Percentiles rank a stretch among this genome's conserved stretches.
Evolutionary conservation across 2,113 vertebrate genomes (phyloP).

Genomic region (Nerophis ophidion): DNA sequence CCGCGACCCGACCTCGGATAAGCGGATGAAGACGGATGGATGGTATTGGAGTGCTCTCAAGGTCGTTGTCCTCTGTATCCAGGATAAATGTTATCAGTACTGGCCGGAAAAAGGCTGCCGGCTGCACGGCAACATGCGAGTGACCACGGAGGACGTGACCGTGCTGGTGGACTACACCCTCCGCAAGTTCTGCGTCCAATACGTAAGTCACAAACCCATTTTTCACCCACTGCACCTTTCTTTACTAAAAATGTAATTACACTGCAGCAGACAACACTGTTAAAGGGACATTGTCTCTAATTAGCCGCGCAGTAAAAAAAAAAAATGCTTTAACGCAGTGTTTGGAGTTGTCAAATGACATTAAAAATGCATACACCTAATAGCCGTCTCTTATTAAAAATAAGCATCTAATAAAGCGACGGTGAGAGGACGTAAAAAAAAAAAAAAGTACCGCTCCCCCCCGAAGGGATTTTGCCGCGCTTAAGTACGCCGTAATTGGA

Average conservation of each 20-base stretch:
- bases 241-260: constrained; percentile 20
- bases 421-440: constrained; percentile 23
- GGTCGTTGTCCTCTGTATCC: too few relatives aligned
- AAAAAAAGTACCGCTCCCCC: constrained; percentile 22
- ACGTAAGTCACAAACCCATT: constrained; percentile 68
- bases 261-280: constrained; percentile 7
- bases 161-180: constrained; percentile 94
- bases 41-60: not conserved
- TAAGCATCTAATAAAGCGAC: constrained; percentile 27
- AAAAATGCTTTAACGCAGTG: constrained; percentile 6
- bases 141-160: constrained; percentile 85
- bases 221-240: not conserved
- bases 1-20: too few relatives aligned
- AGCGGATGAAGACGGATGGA: too few relatives aligned
- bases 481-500: constrained; percentile 29
- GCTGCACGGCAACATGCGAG: constrained; percentile 84
- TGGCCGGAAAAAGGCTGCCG: constrained; percentile 97
- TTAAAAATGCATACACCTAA: constrained; percentile 35
- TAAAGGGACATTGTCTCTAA: constrained; percentile 22
- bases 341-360: constrained; percentile 23
- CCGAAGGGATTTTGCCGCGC: constrained; percentile 21
- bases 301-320: constrained; percentile 2
- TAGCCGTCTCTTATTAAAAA: constrained; percentile 45
- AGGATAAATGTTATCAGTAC: constrained; percentile 95
- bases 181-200: constrained; percentile 91